A percentile compares a stretch with the other conserved stretches of the same genome.
Evolutionary conservation across 2,888 invertebrate genomes (phyloP).

Genomic region (Erpobdella octoculata): DNA sequence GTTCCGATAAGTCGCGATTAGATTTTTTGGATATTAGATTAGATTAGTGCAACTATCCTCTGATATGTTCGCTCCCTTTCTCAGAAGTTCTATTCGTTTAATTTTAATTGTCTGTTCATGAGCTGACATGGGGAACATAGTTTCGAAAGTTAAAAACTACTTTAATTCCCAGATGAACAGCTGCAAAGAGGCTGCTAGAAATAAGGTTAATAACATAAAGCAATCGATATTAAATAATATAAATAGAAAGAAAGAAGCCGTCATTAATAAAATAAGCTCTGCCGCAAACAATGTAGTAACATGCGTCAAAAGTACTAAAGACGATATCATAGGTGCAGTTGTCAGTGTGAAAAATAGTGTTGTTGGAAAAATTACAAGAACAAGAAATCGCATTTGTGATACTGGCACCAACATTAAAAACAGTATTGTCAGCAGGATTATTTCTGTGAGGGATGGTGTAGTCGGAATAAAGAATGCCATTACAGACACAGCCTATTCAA

Average conservation of each 20-base stretch:
- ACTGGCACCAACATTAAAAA: slow-evolving; percentile 9
- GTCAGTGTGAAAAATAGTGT: slow-evolving; percentile 13
- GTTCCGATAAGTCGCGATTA: no score
- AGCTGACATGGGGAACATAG: slow-evolving; percentile 22
- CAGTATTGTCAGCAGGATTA: slow-evolving; percentile 12
- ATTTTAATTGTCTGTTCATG: no score
- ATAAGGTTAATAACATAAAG: slow-evolving; percentile 13
- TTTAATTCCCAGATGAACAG: neutral
- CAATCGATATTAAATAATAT: slow-evolving; percentile 15
- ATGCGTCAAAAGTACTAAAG: slow-evolving; percentile 20
- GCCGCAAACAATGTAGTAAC: neutral
- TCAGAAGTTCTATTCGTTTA: no score
- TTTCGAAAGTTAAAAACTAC: slow-evolving; percentile 12
- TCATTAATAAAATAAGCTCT: slow-evolving; percentile 16
- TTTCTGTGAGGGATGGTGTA: slow-evolving; percentile 9
- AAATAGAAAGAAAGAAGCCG: neutral
- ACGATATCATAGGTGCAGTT: slow-evolving; percentile 9
- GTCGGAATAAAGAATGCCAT: slow-evolving; percentile 7
- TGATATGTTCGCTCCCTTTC: no score
- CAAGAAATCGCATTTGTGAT: slow-evolving; percentile 11
- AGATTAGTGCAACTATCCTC: no score
- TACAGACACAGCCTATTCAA: neutral
- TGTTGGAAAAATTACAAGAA: slow-evolving; percentile 9
- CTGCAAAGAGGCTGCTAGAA: slow-evolving; percentile 13
- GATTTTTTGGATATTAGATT: no score